These are phyloP conservation scores for Brassicogethes aeneus DNA, from an alignment of 2,888 invertebrate genomes.

Conservation along the genomic window DNA sequence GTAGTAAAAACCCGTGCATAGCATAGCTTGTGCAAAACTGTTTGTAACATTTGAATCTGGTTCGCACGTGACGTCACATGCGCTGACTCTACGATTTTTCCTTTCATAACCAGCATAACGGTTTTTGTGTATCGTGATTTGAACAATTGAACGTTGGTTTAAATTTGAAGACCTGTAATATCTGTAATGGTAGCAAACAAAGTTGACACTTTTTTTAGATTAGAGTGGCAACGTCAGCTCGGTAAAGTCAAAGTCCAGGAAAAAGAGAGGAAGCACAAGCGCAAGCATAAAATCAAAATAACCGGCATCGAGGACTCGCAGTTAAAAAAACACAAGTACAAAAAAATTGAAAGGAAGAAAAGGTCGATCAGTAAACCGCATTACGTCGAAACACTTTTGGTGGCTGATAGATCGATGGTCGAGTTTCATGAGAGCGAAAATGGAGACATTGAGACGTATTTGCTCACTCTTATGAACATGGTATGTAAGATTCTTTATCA, in stretches of 20 bases:
- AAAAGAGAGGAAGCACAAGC: constrained; percentile 28
- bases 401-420: constrained; percentile 82
- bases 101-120: no score
- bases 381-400: constrained; percentile 78
- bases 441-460: constrained; percentile 76
- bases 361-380: constrained; percentile 68
- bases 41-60: no score
- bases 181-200: not conserved
- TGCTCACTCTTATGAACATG: constrained; percentile 91
- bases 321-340: constrained; percentile 37
- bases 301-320: constrained; percentile 34
- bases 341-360: constrained; percentile 29
- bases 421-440: constrained; percentile 73
- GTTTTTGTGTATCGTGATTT: no score
- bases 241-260: constrained; percentile 45
- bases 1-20: no score
- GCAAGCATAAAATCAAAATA: constrained; percentile 26
- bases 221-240: constrained; percentile 51
- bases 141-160: no score
- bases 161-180: no score
- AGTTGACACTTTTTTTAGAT: constrained; percentile 29
- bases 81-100: no score
- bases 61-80: no score
- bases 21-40: no score
- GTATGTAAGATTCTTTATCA: constrained; percentile 48